Conservation (phyloP, 2,797 vertebrate genomes). For the Leuciscus waleckii region DNA sequence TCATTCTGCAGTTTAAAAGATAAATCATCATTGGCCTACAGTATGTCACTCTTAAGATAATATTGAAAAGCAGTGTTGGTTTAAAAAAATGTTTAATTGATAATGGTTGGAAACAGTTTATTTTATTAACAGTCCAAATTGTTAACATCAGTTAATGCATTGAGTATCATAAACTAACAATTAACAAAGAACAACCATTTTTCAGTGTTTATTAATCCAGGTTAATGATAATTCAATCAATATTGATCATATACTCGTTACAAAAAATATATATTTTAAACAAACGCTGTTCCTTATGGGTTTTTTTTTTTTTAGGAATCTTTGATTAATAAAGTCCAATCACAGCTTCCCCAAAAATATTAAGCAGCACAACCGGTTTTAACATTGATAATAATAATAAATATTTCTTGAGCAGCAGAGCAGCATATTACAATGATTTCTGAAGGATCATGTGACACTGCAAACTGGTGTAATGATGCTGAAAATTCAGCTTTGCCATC, state of each 20-base stretch:
- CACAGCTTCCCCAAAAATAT: not conserved
- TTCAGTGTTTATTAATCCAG: not conserved
- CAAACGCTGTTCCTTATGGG: not conserved
- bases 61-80: not conserved
- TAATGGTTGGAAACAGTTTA: not conserved
- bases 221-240: not conserved
- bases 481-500: not conserved
- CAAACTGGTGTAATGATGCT: not conserved
- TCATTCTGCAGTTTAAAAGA: not conserved
- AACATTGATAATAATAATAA: not conserved
- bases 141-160: slow-evolving; percentile 2
- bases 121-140: not conserved
- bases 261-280: not conserved
- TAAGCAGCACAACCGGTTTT: not conserved
- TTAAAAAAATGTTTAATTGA: not conserved
- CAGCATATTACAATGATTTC: not conserved
- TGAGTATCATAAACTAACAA: not conserved
- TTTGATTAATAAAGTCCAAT: not conserved
- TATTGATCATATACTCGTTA: not conserved
- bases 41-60: not conserved
- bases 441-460: not conserved
- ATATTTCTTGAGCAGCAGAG: not conserved
- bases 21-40: not conserved
- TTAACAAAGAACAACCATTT: not conserved
- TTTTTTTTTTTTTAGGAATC: no score